Conservation (phyloP, 2,888 invertebrate species). For the Leptinotarsa haldemani region DNA sequence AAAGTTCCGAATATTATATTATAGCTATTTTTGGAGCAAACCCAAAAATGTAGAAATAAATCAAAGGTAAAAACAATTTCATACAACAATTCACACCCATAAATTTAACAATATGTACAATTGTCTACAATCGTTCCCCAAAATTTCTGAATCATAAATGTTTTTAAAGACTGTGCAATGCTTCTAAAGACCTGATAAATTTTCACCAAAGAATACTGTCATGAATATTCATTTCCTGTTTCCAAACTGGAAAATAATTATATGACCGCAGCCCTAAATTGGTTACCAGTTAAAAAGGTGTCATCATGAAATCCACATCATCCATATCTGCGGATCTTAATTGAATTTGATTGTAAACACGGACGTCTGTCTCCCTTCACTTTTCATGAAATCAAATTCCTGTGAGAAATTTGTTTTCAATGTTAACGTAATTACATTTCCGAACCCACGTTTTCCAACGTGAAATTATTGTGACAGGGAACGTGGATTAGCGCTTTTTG, state of each 20-base stretch:
- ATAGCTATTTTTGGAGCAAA: too few relatives aligned
- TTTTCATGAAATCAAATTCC: conserved; percentile 29
- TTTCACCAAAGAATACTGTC: neutral
- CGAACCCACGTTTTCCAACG: neutral
- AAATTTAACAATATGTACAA: too few relatives aligned
- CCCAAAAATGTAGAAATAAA: too few relatives aligned
- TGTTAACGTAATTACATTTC: conserved; percentile 23
- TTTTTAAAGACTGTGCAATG: too few relatives aligned
- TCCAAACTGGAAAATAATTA: neutral
- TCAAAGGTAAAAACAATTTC: too few relatives aligned
- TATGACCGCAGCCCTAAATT: neutral
- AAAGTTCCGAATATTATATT: too few relatives aligned
- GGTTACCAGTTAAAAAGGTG: neutral
- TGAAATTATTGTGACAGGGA: neutral
- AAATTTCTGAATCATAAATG: too few relatives aligned
- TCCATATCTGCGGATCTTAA: conserved; percentile 11
- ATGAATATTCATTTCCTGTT: neutral
- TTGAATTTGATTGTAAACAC: conserved; percentile 27
- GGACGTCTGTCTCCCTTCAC: conserved; percentile 12
- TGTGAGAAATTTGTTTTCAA: conserved; percentile 21
- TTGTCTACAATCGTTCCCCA: too few relatives aligned
- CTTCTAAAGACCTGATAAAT: neutral
- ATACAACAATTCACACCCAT: too few relatives aligned
- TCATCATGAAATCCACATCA: conserved; percentile 1
- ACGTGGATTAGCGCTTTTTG: neutral